Base-by-base conservation (phyloP, 2,888 invertebrate genomes). In the Eledone cirrhosa region DNA sequence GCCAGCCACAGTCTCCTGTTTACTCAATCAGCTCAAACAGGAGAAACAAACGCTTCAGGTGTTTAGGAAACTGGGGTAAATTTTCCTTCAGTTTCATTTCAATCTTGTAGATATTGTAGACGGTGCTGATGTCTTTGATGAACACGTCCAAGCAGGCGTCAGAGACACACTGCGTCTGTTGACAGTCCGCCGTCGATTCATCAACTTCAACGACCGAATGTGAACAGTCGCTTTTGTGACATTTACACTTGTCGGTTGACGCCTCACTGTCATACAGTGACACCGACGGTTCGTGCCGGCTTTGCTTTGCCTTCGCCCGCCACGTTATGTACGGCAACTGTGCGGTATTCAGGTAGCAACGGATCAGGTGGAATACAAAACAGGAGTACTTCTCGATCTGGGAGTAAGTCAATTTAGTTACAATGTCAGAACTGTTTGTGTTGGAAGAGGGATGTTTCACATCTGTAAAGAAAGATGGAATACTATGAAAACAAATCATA, bases 341-440 rank as follows among this genome's bases (percentile, higher is more conserved):
- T 5, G 75, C 27, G 7, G 47, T 47, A 16, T 33, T 29, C n/a
- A 75, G 47, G 47, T 75, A 75, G 13, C 27, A 48, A 29, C 48
- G 75, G 75, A 75, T 75, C 47, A 75, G 75, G 22, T 75, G 75
- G 75, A 48, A 48, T 22, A 75, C 75, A 75, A 75, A 75, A 47
- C 75, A 75, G 19, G 27, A 19, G 27, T 75, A 75, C 24, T 75
- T 47, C 48, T 48, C 75, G 27, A 75, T 27, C 48, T 75, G 75
- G 7, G 69, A 31, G n/a, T 19, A 69, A 0, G 69, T 69, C 11
- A 69, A 29, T 29, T 69, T 69, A 3, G 69, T 22, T 0, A 69
- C 22, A 33, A 11, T 33, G 19, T 69, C 69, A 2, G 33, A 31
- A 41, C 31, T 69, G 29, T 31, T 22, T n/a, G 69, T 29, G 33